phyloP scores from a whole-genome alignment of 1,140 invertebrate species.

The Drosophila varians region DNA sequence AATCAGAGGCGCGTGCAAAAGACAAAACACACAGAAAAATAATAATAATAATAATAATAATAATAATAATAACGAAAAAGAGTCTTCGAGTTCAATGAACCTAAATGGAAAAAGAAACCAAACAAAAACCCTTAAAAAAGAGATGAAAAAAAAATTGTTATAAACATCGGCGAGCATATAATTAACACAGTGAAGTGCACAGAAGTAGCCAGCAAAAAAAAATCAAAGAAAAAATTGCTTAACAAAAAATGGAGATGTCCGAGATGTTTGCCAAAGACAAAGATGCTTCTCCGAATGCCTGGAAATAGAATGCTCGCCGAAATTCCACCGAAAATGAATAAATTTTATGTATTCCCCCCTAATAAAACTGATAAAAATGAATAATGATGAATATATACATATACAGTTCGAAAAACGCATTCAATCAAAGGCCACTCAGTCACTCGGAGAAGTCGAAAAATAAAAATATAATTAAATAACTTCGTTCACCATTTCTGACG shows the following conservation, averaged over 20 bases:
- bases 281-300: not conserved
- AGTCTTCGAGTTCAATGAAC: constrained; percentile 56
- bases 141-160: constrained; percentile 27
- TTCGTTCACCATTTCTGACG: constrained; percentile 17
- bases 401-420: constrained; percentile 17
- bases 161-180: constrained; percentile 47
- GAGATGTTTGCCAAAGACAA: constrained; percentile 50
- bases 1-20: constrained; percentile 50
- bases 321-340: constrained; percentile 46
- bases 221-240: constrained; percentile 28
- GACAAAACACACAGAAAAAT: constrained; percentile 26
- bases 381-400: constrained; percentile 1
- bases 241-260: constrained; percentile 26
- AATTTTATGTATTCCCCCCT: constrained; percentile 11
- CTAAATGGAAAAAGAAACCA: constrained; percentile 38
- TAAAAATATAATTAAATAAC: constrained; percentile 35
- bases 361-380: constrained; percentile 16
- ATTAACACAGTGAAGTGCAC: constrained; percentile 62
- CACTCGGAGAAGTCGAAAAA: constrained; percentile 1
- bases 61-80: constrained; percentile 30
- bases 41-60: constrained; percentile 21
- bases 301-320: constrained; percentile 5
- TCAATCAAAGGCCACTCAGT: constrained; percentile 28
- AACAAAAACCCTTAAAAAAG: constrained; percentile 40
- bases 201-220: constrained; percentile 36